Conservation (phyloP, 2,797 vertebrate species). For the Pipistrellus kuhlii region DNA sequence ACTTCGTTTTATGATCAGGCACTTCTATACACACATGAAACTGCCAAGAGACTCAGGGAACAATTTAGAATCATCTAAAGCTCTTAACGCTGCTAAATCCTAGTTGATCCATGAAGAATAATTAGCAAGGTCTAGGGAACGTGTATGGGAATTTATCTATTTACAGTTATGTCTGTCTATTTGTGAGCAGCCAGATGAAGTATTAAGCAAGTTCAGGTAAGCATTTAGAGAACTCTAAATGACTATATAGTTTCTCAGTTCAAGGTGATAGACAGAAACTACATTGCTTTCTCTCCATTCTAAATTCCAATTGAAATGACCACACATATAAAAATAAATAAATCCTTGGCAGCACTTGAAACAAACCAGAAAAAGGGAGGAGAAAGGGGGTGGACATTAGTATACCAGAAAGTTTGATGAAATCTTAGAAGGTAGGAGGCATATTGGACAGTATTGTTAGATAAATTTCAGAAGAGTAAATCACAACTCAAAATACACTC, state of each 20-base stretch:
- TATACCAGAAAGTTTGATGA: neutral
- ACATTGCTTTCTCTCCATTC: neutral
- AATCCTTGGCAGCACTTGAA: neutral
- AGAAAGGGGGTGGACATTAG: neutral
- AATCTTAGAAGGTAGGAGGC: neutral
- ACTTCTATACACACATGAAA: constrained; percentile 52
- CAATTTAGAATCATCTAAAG: constrained; percentile 72
- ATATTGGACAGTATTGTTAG: neutral
- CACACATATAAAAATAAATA: constrained; percentile 41
- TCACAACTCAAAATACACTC: neutral
- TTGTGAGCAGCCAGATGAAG: constrained; percentile 55
- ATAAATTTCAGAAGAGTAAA: constrained; percentile 23
- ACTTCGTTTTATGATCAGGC: constrained; percentile 22
- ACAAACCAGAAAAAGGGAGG: neutral
- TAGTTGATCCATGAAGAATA: constrained; percentile 74
- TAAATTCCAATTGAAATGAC: constrained; percentile 36
- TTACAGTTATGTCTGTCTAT: constrained; percentile 65
- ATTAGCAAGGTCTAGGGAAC: constrained; percentile 74
- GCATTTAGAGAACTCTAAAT: neutral
- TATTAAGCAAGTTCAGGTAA: constrained; percentile 34
- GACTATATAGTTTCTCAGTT: neutral
- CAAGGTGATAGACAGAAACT: neutral
- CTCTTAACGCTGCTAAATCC: constrained; percentile 73
- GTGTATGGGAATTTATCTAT: constrained; percentile 68
- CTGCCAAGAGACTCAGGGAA: constrained; percentile 61